Conservation (phyloP, 2,113 vertebrate genomes). For the Origma solitaria region DNA sequence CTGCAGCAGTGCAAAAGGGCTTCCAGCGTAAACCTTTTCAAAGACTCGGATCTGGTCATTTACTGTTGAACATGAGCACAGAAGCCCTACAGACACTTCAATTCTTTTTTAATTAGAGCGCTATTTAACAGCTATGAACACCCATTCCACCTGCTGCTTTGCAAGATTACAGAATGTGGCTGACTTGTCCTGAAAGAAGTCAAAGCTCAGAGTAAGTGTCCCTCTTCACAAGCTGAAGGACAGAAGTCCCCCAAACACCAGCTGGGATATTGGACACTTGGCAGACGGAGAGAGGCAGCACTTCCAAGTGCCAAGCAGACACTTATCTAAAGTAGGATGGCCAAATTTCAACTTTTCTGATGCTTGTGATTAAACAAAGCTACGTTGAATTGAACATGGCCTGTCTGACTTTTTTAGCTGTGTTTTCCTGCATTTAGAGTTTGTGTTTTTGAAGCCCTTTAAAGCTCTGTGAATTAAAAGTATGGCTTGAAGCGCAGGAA, state of each 20-base stretch:
- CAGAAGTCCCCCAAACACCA: background rate
- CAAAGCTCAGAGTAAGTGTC: background rate
- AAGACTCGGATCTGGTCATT: background rate
- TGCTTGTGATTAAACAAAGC: conserved; percentile 12
- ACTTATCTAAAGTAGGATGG: conserved; percentile 17
- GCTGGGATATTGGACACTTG: background rate
- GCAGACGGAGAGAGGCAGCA: background rate
- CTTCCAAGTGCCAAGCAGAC: conserved; percentile 30
- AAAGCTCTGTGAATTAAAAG: conserved; percentile 55
- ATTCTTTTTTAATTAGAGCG: background rate
- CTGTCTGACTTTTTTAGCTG: conserved; percentile 19
- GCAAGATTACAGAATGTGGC: background rate
- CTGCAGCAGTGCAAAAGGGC: background rate
- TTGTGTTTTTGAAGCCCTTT: conserved; percentile 48
- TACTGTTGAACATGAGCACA: background rate
- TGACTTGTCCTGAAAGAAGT: background rate
- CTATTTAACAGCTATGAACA: background rate
- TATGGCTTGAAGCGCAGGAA: conserved; percentile 64
- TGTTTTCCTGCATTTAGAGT: conserved; percentile 13
- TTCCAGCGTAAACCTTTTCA: background rate
- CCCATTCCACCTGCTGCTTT: conserved; percentile 8
- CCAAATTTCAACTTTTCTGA: conserved; percentile 41
- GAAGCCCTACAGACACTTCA: background rate
- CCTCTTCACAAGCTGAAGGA: background rate
- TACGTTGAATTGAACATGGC: conserved; percentile 29